Percentiles rank a stretch among this genome's conserved stretches.
Conservation (phyloP, 2,797 vertebrate species). For the Coilia nasus region DNA sequence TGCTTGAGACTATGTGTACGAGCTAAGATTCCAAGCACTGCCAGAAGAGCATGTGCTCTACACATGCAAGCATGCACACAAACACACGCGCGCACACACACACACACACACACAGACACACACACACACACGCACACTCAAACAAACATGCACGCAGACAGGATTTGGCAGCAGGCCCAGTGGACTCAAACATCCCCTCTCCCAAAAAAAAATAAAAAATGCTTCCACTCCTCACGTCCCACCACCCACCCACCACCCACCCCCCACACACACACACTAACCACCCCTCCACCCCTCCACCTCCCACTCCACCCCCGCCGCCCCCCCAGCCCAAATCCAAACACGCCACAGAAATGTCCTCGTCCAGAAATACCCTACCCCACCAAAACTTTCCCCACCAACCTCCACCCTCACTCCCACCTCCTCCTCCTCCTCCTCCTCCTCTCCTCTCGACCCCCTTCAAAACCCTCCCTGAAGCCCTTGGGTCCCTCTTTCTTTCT, state of each 20-base stretch:
- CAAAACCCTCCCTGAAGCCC: background rate
- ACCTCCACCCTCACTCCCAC: background rate
- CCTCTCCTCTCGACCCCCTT: background rate
- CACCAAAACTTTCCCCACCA: background rate
- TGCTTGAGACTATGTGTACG: slow-evolving; percentile 8
- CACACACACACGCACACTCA: slow-evolving; percentile 37
- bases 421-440: background rate
- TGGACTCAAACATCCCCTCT: slow-evolving; percentile 74
- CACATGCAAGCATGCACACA: background rate
- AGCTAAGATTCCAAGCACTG: slow-evolving; percentile 71
- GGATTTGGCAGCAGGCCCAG: slow-evolving; percentile 73
- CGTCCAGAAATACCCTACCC: background rate
- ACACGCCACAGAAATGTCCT: slow-evolving; percentile 12
- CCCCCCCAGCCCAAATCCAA: background rate
- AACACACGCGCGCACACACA: too few species aligned
- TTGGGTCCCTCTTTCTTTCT: background rate
- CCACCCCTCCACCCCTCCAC: background rate
- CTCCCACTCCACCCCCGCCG: background rate
- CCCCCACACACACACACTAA: too few species aligned
- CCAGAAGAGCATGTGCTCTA: slow-evolving; percentile 70
- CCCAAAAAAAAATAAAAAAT: slow-evolving; percentile 57
- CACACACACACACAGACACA: too few species aligned
- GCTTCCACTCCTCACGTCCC: slow-evolving; percentile 57
- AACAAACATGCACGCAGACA: slow-evolving; percentile 35
- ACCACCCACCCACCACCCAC: too few species aligned